Evolutionary conservation across 2,888 invertebrate genomes (phyloP).

Genomic region (Nasonia oneida): DNA sequence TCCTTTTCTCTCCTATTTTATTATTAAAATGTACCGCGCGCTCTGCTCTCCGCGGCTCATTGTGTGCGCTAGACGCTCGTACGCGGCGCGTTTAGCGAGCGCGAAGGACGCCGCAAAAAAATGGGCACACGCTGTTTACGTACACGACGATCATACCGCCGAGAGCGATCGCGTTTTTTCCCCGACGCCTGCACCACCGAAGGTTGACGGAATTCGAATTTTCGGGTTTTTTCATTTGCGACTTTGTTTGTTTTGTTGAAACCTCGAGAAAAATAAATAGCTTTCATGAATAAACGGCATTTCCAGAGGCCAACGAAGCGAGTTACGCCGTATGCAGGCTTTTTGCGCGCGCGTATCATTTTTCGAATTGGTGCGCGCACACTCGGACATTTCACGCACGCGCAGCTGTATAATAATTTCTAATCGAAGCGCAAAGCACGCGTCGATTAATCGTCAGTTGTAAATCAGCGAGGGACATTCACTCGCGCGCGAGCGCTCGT

Average conservation of each 20-base stretch:
- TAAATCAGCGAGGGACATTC: not conserved
- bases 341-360: not conserved
- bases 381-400: not conserved
- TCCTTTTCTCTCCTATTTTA: slow-evolving; percentile 13
- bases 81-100: slow-evolving; percentile 45
- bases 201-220: slow-evolving; percentile 19
- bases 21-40: not conserved
- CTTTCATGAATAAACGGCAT: not conserved
- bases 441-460: slow-evolving; percentile 1
- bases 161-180: slow-evolving; percentile 13
- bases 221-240: not conserved
- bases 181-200: not conserved
- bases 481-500: not conserved
- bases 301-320: not conserved
- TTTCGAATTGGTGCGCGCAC: not conserved
- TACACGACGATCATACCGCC: slow-evolving; percentile 33
- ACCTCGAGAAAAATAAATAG: not conserved
- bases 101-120: slow-evolving; percentile 57
- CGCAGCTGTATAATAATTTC: not conserved
- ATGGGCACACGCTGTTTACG: slow-evolving; percentile 45
- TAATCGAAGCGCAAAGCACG: slow-evolving; percentile 1
- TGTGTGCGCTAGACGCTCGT: no score
- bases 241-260: no score
- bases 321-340: not conserved
- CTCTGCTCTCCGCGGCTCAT: not conserved